Base-by-base conservation (phyloP, 2,888 invertebrate species). In the Mechanitis mazaeus region DNA sequence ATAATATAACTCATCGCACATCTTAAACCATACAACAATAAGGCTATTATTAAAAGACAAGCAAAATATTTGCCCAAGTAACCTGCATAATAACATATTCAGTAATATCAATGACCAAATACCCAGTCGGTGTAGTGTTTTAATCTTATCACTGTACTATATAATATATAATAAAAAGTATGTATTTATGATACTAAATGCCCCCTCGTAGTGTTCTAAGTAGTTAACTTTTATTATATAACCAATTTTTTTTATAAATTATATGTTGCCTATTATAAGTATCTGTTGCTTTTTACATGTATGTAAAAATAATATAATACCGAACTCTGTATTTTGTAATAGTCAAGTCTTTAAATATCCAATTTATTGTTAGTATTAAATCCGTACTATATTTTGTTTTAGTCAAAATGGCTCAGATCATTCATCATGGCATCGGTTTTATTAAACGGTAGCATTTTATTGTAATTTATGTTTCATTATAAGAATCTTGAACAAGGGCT, bases 401-500 rank as follows among this genome's bases (percentile, higher is more conserved):
- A 42, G 7, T 11, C 42, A 42, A 42, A 42, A 35, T 47, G 47
- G 12, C 20, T 47, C 50, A 9, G 50, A 50, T 2, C 50, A 7
- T 50, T 31, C 31, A 28, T 9, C 3, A 11, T 42, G 9, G 7
- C 2, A 11, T 42, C 35, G 9, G 42, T 9, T 42, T 11, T 9
- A 42, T 42, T 35, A n/a, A 20, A 7, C 2, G 20, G 20, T 47
- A 54, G 59, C 45, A 60, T 59, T 59, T 60, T 61, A 59, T 58
- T 66, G 1, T 35, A 35, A 35, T 59, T 58, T 58, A 60, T n/a
- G 61, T 59, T 58, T 56, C 53, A 58, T 53, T 33, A 54, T 64
- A 64, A 57, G 60, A 61, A 58, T 54, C 38, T 56, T 58, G 59
- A 66, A 63, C 63, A 65, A 60, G 66, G 66, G 64, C 56, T 59